Evolutionary conservation across 2,113 vertebrate species (phyloP).

Genomic region (Heterotis niloticus): DNA sequence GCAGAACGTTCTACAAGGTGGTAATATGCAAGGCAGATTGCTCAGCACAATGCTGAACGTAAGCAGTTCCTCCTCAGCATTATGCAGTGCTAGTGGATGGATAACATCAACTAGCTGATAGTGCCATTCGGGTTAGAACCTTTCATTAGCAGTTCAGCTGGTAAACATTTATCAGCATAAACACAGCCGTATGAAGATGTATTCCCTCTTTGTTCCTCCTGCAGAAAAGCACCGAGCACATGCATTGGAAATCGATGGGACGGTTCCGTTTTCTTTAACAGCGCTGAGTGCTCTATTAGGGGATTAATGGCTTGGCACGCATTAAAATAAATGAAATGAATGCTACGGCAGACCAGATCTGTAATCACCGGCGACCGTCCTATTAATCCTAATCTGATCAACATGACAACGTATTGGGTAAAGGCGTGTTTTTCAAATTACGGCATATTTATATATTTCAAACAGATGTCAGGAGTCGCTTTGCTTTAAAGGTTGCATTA

Average conservation of each 20-base stretch:
- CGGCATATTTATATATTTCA: neutral
- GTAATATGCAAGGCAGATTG: too few relatives aligned
- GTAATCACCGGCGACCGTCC: slow-evolving; percentile 57
- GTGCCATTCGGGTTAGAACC: slow-evolving; percentile 55
- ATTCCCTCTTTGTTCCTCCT: slow-evolving; percentile 46
- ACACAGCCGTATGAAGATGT: slow-evolving; percentile 59
- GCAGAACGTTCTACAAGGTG: too few relatives aligned
- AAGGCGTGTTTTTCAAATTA: slow-evolving; percentile 35
- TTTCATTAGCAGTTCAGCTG: slow-evolving; percentile 55
- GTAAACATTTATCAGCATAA: slow-evolving; percentile 50
- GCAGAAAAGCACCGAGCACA: slow-evolving; percentile 47
- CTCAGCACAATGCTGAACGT: too few relatives aligned
- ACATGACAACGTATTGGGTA: slow-evolving; percentile 38
- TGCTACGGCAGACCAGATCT: slow-evolving; percentile 39
- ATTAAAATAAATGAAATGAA: slow-evolving; percentile 58
- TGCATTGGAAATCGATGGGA: slow-evolving; percentile 56
- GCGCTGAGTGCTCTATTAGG: slow-evolving; percentile 47
- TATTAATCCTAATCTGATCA: slow-evolving; percentile 59
- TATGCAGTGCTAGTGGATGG: slow-evolving; percentile 29
- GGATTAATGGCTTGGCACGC: slow-evolving; percentile 55
- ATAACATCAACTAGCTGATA: neutral
- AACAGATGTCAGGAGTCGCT: slow-evolving; percentile 34
- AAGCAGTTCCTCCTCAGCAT: too few relatives aligned
- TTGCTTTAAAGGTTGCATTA: slow-evolving; percentile 50
- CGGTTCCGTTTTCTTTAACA: slow-evolving; percentile 58